phyloP scores from a whole-genome alignment of 35 echinoderm and acorn worm genomes.

The Ophioderma brevispina region DNA sequence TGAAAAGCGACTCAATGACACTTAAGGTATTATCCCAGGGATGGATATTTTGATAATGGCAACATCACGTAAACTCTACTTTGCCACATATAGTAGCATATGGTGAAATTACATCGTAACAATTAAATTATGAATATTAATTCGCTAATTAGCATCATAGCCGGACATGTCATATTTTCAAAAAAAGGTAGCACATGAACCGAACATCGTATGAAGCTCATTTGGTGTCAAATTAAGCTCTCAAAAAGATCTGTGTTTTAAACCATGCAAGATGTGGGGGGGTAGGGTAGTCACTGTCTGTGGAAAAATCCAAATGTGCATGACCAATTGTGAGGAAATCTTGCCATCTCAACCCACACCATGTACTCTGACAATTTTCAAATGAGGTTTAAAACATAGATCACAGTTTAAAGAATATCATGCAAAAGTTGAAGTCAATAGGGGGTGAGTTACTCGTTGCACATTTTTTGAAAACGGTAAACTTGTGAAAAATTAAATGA shows the following conservation, averaged over 20 bases:
- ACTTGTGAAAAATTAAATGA: not conserved
- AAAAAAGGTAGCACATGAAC: not conserved
- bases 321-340: not conserved
- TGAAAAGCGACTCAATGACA: too few species aligned
- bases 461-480: not conserved
- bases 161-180: not conserved
- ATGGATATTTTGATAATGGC: too few species aligned
- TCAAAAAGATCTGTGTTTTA: constrained; percentile 1
- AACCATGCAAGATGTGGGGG: not conserved
- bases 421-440: not conserved
- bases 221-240: not conserved
- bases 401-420: not conserved
- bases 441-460: not conserved
- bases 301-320: not conserved
- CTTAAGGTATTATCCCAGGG: too few species aligned
- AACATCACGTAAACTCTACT: too few species aligned
- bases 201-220: not conserved
- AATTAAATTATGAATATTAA: constrained; percentile 1
- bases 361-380: not conserved
- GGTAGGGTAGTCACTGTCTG: not conserved
- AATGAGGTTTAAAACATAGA: not conserved
- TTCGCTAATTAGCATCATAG: not conserved
- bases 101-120: not conserved
- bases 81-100: not conserved
- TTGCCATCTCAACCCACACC: not conserved